phyloP scores from a whole-genome alignment of 2,888 invertebrate genomes.

The Lucinisca nassula region DNA sequence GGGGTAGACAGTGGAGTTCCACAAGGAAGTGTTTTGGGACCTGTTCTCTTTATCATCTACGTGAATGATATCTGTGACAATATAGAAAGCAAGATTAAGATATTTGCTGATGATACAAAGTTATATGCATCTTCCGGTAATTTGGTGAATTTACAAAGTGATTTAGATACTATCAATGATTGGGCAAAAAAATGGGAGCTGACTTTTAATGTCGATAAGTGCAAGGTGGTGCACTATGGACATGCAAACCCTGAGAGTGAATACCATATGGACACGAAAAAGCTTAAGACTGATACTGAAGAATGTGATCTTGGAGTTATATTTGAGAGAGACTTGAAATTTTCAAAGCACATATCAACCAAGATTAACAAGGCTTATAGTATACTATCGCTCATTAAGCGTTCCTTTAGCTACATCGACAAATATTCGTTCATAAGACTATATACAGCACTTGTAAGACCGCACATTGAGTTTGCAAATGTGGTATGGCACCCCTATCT shows the following conservation, averaged over 20 bases:
- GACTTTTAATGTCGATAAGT: slow-evolving; percentile 28
- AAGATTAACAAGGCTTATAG: slow-evolving; percentile 49
- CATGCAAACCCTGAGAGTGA: slow-evolving; percentile 7
- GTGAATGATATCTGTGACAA: slow-evolving; percentile 9
- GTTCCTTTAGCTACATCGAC: slow-evolving; percentile 30
- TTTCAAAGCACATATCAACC: slow-evolving; percentile 24
- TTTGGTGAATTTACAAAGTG: not conserved
- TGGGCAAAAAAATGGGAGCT: slow-evolving; percentile 22
- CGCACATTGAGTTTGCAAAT: not conserved
- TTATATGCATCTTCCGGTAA: not conserved
- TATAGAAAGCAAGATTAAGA: not conserved
- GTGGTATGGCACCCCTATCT: slow-evolving; percentile 1
- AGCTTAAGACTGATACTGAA: not conserved
- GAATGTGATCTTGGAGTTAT: slow-evolving; percentile 4
- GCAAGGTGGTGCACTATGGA: slow-evolving; percentile 34
- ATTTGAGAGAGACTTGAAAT: slow-evolving; percentile 23
- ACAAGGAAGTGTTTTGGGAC: slow-evolving; percentile 20
- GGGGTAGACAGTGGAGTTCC: not conserved
- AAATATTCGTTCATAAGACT: slow-evolving; percentile 20
- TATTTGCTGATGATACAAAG: slow-evolving; percentile 33
- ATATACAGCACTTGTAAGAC: not conserved
- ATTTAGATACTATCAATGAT: not conserved
- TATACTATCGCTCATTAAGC: slow-evolving; percentile 13
- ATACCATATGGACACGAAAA: slow-evolving; percentile 23
- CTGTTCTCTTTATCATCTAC: slow-evolving; percentile 12